Conservation (phyloP, 2,113 vertebrate genomes). For the Dicrurus megarhynchus region DNA sequence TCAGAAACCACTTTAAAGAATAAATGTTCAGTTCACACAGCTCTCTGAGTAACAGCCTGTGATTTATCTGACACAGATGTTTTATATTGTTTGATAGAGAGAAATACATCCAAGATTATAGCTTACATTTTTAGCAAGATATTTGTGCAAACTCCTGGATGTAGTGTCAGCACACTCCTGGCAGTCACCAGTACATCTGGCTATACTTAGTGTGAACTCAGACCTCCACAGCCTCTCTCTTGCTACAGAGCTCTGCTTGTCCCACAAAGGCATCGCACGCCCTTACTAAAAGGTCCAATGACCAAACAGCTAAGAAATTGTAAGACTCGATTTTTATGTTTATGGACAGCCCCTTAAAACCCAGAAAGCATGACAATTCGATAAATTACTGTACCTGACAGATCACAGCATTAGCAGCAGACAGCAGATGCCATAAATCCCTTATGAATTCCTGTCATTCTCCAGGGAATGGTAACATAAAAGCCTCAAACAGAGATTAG, state of each 20-base stretch:
- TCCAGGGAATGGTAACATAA: neutral
- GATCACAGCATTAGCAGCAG: neutral
- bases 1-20: neutral
- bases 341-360: neutral
- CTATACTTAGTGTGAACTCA: neutral
- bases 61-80: neutral
- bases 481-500: neutral
- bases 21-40: neutral
- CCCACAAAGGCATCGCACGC: neutral
- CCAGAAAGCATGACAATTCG: neutral
- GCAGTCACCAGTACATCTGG: neutral
- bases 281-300: neutral
- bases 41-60: neutral
- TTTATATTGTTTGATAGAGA: neutral
- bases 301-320: neutral
- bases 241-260: neutral
- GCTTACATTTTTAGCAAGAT: neutral
- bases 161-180: neutral
- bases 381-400: neutral
- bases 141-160: neutral
- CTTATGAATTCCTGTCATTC: neutral
- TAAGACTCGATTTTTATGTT: neutral
- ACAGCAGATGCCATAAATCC: neutral
- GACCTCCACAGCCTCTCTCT: neutral
- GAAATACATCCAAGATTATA: neutral